Evolutionary conservation across 2,113 vertebrate genomes (phyloP).

Genomic region (Rhineura floridana): DNA sequence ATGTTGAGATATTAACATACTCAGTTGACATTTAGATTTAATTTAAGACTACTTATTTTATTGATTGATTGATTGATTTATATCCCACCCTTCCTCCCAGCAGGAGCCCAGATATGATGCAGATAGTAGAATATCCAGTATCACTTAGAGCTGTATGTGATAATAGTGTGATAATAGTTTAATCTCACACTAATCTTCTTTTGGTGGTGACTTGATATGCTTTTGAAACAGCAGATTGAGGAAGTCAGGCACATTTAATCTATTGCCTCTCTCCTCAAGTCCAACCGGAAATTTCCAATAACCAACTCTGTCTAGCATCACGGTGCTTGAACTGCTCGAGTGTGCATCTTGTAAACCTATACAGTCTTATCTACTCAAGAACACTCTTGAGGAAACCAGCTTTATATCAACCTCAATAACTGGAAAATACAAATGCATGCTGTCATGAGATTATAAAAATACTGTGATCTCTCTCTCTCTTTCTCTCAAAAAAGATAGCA

Average conservation of each 20-base stretch:
- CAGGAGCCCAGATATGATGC: no score
- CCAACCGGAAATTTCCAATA: slow-evolving; percentile 8
- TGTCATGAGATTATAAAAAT: not conserved
- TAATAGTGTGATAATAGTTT: slow-evolving; percentile 13
- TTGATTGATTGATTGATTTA: no score
- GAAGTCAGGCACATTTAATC: accelerated
- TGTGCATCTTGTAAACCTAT: not conserved
- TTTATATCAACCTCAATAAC: not conserved
- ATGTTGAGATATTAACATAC: not conserved
- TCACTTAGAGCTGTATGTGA: slow-evolving; percentile 11
- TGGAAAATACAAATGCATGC: not conserved
- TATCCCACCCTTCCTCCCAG: no score
- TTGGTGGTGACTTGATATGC: not conserved
- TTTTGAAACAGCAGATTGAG: not conserved
- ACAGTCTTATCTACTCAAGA: not conserved
- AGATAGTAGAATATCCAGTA: slow-evolving; percentile 8
- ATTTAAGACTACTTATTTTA: slow-evolving; percentile 20
- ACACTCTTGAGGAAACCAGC: not conserved
- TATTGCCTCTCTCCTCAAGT: not conserved
- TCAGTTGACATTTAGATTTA: slow-evolving; percentile 9
- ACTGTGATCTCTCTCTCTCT: not conserved
- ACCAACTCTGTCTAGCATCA: not conserved
- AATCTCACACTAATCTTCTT: slow-evolving; percentile 4
- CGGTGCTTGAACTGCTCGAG: not conserved
- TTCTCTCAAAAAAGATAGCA: not conserved